Evolutionary conservation across 2,888 invertebrate species (phyloP), one percentile per base, ranked within the genome.

Genomic region (Tachystola acroxantha): DNA sequence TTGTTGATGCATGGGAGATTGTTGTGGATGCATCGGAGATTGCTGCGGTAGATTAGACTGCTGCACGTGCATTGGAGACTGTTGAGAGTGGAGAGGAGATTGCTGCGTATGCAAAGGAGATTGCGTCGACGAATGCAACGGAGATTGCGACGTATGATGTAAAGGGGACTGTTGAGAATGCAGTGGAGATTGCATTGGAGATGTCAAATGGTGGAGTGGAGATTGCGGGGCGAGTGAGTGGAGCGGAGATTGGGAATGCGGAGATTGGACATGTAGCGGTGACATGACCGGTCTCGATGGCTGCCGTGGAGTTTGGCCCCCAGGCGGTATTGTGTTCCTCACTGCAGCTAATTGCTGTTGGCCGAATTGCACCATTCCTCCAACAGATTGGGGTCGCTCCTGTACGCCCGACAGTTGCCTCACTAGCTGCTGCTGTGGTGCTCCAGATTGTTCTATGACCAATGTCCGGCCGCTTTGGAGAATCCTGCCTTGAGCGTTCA

Each of bases 91-190:
- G 46, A 75, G 59, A 13, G 80, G 79, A 2, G 75, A 75, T 45
- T 81, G 80, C 36, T 80, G 80, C 13, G 77, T 56, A 39, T 82
- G 81, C n/a, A 69, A 57, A 13, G 81, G 79, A 1, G 81, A 81
- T 36, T 82, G 82, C 5, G 75, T 74, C 25, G 76, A 64, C n/a
- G 68, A 61, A 45, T 82, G 79, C 22, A 77, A 42, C 0, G 79
- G 68, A 1, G 79, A 79, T 38, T 81, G 81, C 36, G 80, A 79
- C 12, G 80, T 72, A 39, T 80, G 80, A 33, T 69, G 68, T 42
- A 81, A 51, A 7, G 81, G 67, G 2, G 79, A 79, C 38, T 81
- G 81, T 37, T 80, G 81, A n/a, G 80, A 73, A 40, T 81, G 81
- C 43, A 81, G 50, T 9, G 81, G 81, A 5, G 81, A 81, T 44